Conservation (phyloP, 2,888 invertebrate genomes). For the Tuta absoluta region DNA sequence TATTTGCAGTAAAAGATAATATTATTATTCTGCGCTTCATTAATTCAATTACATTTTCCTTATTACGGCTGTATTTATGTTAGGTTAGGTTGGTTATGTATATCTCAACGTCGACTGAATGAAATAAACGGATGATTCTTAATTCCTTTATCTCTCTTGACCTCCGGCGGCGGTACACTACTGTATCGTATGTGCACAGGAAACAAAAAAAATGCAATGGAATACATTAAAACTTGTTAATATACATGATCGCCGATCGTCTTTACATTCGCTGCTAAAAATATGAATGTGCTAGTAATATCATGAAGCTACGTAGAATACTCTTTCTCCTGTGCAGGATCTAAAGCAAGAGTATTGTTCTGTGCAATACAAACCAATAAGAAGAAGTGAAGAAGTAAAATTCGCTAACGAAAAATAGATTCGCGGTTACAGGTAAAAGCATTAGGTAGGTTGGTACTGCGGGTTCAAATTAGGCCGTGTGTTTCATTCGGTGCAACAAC, state of each 20-base stretch:
- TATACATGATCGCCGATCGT: neutral
- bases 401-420: no score
- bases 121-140: constrained; percentile 34
- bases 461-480: neutral
- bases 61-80: neutral
- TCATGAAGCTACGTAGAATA: no score
- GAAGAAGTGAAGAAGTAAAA: no score
- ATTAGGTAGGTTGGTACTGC: neutral
- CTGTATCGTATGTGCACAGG: neutral
- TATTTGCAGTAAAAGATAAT: no score
- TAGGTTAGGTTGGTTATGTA: constrained; percentile 5
- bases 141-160: constrained; percentile 6
- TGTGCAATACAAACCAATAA: no score
- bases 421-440: no score
- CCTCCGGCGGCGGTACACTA: neutral
- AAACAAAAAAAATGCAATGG: neutral
- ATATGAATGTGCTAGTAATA: no score
- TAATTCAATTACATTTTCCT: neutral
- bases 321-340: no score
- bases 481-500: neutral
- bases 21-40: neutral
- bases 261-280: neutral
- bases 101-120: neutral
- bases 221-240: no score
- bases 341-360: no score